phyloP scores from a whole-genome alignment of 2,113 vertebrate genomes.

The Sinocyclocheilus anshuiensis region DNA sequence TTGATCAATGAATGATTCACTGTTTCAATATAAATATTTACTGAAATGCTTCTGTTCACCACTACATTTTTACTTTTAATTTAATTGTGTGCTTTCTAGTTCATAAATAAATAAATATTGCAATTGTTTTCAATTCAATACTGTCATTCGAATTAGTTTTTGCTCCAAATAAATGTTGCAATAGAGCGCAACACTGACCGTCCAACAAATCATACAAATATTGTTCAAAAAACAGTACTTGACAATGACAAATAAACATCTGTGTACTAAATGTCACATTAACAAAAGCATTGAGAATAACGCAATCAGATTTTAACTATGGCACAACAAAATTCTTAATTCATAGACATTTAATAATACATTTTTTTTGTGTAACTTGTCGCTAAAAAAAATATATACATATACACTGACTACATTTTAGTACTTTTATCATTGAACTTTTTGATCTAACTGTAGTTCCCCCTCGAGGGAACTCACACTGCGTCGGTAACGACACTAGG shows the following conservation, averaged over 20 bases:
- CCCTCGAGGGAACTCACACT: too few species aligned
- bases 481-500: too few species aligned
- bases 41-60: slow-evolving; percentile 30
- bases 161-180: background rate
- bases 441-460: background rate
- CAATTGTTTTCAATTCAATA: background rate
- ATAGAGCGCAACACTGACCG: background rate
- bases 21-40: background rate
- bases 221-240: background rate
- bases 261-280: background rate
- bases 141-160: background rate
- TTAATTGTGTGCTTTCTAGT: slow-evolving; percentile 63
- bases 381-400: background rate
- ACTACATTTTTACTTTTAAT: slow-evolving; percentile 62
- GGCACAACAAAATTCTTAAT: background rate
- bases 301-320: too few species aligned
- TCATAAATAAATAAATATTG: background rate
- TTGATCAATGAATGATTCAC: background rate
- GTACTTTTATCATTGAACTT: background rate
- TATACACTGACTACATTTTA: too few species aligned
- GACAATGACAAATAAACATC: background rate
- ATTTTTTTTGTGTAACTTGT: too few species aligned
- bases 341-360: too few species aligned
- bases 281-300: too few species aligned
- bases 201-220: background rate